Base-by-base conservation (phyloP, 2,888 invertebrate genomes). In the Flexamia atlantica region DNA sequence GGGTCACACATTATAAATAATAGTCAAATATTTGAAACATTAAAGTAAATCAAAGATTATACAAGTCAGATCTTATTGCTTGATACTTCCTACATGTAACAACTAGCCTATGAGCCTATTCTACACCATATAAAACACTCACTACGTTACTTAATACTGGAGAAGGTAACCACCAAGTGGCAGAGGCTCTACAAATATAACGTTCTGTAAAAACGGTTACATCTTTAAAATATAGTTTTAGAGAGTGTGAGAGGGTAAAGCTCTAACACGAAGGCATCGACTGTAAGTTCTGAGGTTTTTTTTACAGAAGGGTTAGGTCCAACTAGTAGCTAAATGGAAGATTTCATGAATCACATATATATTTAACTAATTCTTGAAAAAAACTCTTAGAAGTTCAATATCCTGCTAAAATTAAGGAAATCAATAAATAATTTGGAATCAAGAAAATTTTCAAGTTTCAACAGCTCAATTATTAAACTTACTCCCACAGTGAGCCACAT, bases 201-300 rank as follows among this genome's bases (percentile, higher is more conserved):
- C 25, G 2, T 79, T 53, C 50, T 57, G 30, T 28, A 36, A 79
- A 79, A 79, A 79, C 25, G 30, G 53, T 30, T 28, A 76, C n/a
- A 50, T 50, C 25, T 36, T 25, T 57, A 79, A 79, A 79, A 79
- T 79, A 79, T 50, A 79, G 79, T 32, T 79, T 64, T 57, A 57
- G 28, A 53, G 50, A 17, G 76, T 40, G 50, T 3, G 57, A 79
- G 57, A 57, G 79, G 79, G 79, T 79, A 57, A 32, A 79, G 79
- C 79, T 79, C 79, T 79, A 79, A 79, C 79, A 50, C 57, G 79
- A 79, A 79, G 79, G 79, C 79, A 79, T 79, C 79, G 36, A 40
- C 36, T 40, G 72, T 64, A 64, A n/a, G 64, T 14, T 12, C 20
- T 17, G 28, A 20, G 14, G 28, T 64, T 23, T 28, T 23, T 28